These are phyloP conservation scores for Patiria pectinifera DNA, from an alignment of 53 echinoderm and acorn worm species.

Conservation along the genomic window DNA sequence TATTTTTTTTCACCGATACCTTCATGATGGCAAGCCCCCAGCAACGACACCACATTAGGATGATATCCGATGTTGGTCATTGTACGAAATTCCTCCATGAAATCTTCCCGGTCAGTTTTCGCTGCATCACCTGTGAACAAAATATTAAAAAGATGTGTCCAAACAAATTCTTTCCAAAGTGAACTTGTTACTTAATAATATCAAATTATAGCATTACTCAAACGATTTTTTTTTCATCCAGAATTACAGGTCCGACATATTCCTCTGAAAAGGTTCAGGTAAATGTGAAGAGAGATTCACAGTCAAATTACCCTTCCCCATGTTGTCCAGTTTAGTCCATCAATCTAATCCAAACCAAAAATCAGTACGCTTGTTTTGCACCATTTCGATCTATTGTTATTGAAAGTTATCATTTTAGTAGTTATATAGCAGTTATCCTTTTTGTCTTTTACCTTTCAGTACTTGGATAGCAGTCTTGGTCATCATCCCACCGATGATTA, in stretches of 20 bases:
- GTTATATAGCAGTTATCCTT: background rate
- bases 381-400: background rate
- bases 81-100: too few species aligned
- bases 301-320: too few species aligned
- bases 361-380: too few species aligned
- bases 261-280: too few species aligned
- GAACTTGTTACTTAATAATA: too few species aligned
- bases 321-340: too few species aligned
- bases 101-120: background rate
- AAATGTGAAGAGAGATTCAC: too few species aligned
- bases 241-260: too few species aligned
- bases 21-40: slow-evolving; percentile 27
- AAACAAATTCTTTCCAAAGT: background rate
- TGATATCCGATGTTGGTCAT: too few species aligned
- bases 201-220: too few species aligned
- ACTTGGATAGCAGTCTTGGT: slow-evolving; percentile 40
- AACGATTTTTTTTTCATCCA: too few species aligned
- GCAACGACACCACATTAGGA: background rate
- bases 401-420: background rate
- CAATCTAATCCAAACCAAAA: too few species aligned
- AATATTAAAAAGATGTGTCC: background rate
- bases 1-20: background rate
- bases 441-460: slow-evolving; percentile 18
- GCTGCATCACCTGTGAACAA: background rate
- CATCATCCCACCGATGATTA: background rate